These are phyloP conservation scores for Rhagonycha lutea DNA, from an alignment of 2,888 invertebrate genomes.

Conservation along the genomic window DNA sequence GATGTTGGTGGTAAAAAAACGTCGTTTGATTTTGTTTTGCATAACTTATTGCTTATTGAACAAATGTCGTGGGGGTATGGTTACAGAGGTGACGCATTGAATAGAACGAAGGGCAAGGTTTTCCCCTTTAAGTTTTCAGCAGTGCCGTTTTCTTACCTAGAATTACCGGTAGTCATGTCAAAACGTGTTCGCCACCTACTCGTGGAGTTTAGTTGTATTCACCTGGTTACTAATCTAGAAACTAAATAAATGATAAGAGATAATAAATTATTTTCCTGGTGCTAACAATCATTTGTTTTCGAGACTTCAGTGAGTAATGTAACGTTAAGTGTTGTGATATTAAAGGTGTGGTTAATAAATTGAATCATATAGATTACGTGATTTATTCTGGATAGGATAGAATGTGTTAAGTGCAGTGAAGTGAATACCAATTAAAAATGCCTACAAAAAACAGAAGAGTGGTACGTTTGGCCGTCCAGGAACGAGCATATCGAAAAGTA, in stretches of 20 bases:
- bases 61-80: background rate
- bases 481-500: slow-evolving; percentile 44
- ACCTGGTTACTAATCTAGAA: slow-evolving; percentile 1
- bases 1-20: background rate
- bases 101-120: background rate
- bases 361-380: background rate
- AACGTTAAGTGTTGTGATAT: background rate
- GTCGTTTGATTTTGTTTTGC: background rate
- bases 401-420: background rate
- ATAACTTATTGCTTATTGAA: background rate
- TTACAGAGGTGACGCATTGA: background rate
- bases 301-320: background rate
- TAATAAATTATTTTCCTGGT: background rate
- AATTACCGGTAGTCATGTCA: background rate
- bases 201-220: background rate
- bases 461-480: slow-evolving; percentile 42
- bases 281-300: background rate
- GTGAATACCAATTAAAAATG: background rate
- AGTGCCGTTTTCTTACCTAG: background rate
- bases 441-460: background rate
- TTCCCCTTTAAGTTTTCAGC: background rate
- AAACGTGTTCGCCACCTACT: background rate
- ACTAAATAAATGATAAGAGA: slow-evolving; percentile 1
- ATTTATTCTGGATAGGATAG: background rate
- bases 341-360: background rate